A percentile compares a stretch with the other conserved stretches of the same genome.
phyloP scores from a whole-genome alignment of 1,140 invertebrate genomes.

The Euglossa dilemma region DNA sequence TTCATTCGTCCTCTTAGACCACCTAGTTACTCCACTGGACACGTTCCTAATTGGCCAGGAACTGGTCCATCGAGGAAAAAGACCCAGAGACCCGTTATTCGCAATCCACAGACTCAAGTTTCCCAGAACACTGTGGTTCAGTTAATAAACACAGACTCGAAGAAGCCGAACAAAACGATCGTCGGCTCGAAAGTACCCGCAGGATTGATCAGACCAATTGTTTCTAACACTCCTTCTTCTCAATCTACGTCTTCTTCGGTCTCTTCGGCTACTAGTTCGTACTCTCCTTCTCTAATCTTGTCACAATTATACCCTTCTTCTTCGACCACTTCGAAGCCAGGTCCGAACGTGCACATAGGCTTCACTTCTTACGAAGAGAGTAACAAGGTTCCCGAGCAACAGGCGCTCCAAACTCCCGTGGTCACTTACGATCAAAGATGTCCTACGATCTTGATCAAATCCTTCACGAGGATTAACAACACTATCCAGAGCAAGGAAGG shows the following conservation, averaged over 20 bases:
- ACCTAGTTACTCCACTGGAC: background rate
- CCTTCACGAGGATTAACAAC: slow-evolving; percentile 78
- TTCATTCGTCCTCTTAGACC: background rate
- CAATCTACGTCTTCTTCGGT: too few relatives aligned
- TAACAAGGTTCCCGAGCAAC: slow-evolving; percentile 30
- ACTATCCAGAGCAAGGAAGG: slow-evolving; percentile 80
- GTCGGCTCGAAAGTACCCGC: slow-evolving; percentile 51
- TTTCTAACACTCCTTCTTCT: too few relatives aligned
- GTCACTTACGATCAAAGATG: slow-evolving; percentile 63
- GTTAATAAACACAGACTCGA: slow-evolving; percentile 71
- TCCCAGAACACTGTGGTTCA: slow-evolving; percentile 78
- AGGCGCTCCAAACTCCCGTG: slow-evolving; percentile 20
- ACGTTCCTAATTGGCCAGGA: background rate
- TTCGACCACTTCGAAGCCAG: background rate
- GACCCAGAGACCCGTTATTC: background rate
- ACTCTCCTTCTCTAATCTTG: background rate
- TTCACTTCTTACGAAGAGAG: slow-evolving; percentile 72
- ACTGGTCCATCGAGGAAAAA: slow-evolving; percentile 1
- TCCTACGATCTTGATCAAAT: slow-evolving; percentile 80
- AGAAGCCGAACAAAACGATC: slow-evolving; percentile 67
- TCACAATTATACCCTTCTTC: background rate
- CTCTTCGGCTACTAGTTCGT: background rate
- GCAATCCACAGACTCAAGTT: slow-evolving; percentile 68
- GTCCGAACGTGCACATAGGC: slow-evolving; percentile 77
- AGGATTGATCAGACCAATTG: background rate